Conservation (phyloP, 2,888 invertebrate species). For the Platycheirus rosarum region DNA sequence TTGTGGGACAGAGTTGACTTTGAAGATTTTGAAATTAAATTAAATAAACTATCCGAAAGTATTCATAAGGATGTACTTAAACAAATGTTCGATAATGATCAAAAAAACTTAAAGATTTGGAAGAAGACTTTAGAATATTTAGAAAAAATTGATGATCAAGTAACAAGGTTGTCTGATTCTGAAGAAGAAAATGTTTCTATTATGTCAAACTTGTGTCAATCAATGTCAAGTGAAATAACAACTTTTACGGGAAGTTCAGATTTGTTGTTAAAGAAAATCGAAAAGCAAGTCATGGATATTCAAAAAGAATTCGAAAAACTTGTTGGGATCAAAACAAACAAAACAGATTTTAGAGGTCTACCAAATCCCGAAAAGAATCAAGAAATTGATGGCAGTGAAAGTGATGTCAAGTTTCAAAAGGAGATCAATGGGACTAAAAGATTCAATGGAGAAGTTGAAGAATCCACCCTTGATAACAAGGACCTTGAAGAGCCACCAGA, state of each 20-base stretch:
- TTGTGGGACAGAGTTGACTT: slow-evolving; percentile 73
- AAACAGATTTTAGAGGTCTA: neutral
- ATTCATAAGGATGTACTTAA: slow-evolving; percentile 65
- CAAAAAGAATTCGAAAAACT: slow-evolving; percentile 75
- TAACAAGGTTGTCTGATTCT: slow-evolving; percentile 76
- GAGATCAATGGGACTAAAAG: slow-evolving; percentile 1
- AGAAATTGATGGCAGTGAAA: slow-evolving; percentile 12
- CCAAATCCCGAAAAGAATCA: neutral
- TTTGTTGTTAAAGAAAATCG: slow-evolving; percentile 79
- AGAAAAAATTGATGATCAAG: slow-evolving; percentile 78
- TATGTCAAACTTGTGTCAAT: slow-evolving; percentile 77
- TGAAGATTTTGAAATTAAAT: slow-evolving; percentile 73
- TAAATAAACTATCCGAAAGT: slow-evolving; percentile 68
- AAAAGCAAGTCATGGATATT: slow-evolving; percentile 77
- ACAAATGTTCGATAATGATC: slow-evolving; percentile 72
- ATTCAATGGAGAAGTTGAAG: slow-evolving; percentile 26
- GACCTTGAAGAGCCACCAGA: slow-evolving; percentile 39
- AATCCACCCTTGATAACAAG: slow-evolving; percentile 8
- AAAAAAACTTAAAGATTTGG: slow-evolving; percentile 76
- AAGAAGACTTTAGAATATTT: slow-evolving; percentile 79
- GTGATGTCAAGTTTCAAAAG: too few relatives aligned
- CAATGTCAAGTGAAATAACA: slow-evolving; percentile 78
- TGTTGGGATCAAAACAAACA: too few relatives aligned
- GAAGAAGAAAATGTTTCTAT: slow-evolving; percentile 75
- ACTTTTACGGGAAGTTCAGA: slow-evolving; percentile 80